Percentiles rank a stretch among this genome's conserved stretches.
Conservation (phyloP, 2,888 invertebrate species). For the Fragum sueziense region DNA sequence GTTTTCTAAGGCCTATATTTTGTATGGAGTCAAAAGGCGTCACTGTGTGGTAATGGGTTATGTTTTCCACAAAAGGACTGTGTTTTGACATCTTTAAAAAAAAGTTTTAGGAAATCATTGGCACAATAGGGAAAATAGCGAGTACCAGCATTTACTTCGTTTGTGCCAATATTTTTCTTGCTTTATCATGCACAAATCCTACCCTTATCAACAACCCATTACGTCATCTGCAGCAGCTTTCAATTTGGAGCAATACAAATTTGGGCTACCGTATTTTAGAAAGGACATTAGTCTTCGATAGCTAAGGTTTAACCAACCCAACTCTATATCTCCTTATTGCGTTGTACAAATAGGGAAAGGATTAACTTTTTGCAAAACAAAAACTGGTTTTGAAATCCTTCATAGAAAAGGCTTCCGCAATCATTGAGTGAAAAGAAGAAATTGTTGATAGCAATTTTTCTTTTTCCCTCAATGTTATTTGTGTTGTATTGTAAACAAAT, state of each 20-base stretch:
- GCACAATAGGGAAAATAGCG: background rate
- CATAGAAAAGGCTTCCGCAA: too few relatives aligned
- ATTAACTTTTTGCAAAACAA: background rate
- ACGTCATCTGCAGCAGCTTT: too few relatives aligned
- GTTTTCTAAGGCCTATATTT: too few relatives aligned
- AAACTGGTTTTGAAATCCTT: background rate
- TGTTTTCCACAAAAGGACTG: too few relatives aligned
- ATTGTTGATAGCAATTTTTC: too few relatives aligned
- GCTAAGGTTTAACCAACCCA: background rate
- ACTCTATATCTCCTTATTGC: background rate
- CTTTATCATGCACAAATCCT: background rate
- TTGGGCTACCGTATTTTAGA: background rate
- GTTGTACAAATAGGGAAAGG: background rate
- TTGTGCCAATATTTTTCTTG: background rate
- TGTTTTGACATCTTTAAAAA: background rate
- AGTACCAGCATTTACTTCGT: background rate
- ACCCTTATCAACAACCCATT: background rate
- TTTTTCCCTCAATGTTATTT: too few relatives aligned
- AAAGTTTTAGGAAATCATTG: background rate
- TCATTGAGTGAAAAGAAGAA: too few relatives aligned
- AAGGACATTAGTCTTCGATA: background rate
- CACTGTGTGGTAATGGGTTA: too few relatives aligned
- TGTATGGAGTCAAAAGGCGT: too few relatives aligned
- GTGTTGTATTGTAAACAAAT: background rate
- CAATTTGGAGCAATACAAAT: too few relatives aligned